Percentiles rank a stretch among this genome's conserved stretches.
Conservation (phyloP, 2,888 invertebrate species). For the Dicycla oo region DNA sequence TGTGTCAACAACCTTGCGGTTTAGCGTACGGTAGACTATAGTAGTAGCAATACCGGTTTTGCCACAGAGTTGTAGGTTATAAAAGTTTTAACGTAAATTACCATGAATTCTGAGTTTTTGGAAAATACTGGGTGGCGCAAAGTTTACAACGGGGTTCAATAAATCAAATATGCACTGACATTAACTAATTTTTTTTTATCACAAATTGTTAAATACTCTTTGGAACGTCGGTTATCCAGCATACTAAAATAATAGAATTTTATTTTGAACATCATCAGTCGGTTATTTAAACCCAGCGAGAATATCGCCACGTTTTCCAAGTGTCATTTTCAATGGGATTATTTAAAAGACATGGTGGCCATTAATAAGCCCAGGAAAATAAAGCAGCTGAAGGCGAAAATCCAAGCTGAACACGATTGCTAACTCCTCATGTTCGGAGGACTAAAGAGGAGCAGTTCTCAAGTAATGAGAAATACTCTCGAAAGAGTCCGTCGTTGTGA, state of each 20-base stretch:
- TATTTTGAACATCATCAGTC: not conserved
- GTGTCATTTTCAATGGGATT: not conserved
- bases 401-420: not conserved
- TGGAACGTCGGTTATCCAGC: too few species aligned
- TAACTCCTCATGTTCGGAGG: not conserved
- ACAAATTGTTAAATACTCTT: not conserved
- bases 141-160: not conserved
- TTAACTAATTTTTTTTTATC: not conserved
- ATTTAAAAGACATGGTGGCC: not conserved
- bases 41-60: not conserved
- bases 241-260: not conserved
- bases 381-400: not conserved
- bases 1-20: conserved; percentile 5
- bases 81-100: not conserved
- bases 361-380: not conserved
- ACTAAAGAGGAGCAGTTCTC: not conserved
- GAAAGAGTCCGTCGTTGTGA: not conserved
- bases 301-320: not conserved
- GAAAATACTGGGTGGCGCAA: not conserved
- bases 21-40: not conserved
- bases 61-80: not conserved
- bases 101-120: not conserved
- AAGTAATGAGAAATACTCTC: not conserved
- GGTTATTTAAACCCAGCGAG: not conserved
- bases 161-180: too few species aligned